These are phyloP conservation scores for Strigamia maritima DNA, from an alignment of 2,888 invertebrate genomes.

Conservation along the genomic window DNA sequence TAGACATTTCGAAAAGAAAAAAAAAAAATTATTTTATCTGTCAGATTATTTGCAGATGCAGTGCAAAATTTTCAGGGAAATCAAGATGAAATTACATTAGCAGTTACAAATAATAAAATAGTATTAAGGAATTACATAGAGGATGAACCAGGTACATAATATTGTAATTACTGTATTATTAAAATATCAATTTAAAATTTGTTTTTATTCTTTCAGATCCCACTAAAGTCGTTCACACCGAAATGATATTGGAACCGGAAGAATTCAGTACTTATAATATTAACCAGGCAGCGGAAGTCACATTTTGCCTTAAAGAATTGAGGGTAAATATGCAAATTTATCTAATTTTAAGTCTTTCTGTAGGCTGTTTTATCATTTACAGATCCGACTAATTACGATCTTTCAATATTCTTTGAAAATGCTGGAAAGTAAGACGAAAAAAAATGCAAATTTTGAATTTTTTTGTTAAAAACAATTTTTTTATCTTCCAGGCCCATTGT, in stretches of 20 bases:
- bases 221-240: conserved; percentile 70
- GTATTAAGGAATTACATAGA: conserved; percentile 75
- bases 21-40: background rate
- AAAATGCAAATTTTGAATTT: conserved; percentile 25
- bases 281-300: conserved; percentile 66
- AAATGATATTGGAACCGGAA: conserved; percentile 66
- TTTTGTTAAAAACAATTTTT: background rate
- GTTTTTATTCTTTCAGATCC: conserved; percentile 55
- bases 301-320: conserved; percentile 82
- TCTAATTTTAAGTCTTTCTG: conserved; percentile 35
- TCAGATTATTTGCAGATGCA: conserved; percentile 65
- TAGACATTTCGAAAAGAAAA: background rate
- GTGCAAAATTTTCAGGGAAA: conserved; percentile 73
- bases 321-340: conserved; percentile 54
- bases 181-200: conserved; percentile 52
- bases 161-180: too few relatives aligned
- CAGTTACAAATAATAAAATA: conserved; percentile 63
- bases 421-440: conserved; percentile 65
- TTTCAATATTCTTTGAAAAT: conserved; percentile 70
- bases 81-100: conserved; percentile 78
- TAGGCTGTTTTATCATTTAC: conserved; percentile 70
- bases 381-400: conserved; percentile 66
- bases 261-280: conserved; percentile 72
- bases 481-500: conserved; percentile 64
- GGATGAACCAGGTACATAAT: conserved; percentile 56